These are phyloP conservation scores for Megaceryle alcyon DNA, from an alignment of 2,797 vertebrate genomes.

Conservation along the genomic window DNA sequence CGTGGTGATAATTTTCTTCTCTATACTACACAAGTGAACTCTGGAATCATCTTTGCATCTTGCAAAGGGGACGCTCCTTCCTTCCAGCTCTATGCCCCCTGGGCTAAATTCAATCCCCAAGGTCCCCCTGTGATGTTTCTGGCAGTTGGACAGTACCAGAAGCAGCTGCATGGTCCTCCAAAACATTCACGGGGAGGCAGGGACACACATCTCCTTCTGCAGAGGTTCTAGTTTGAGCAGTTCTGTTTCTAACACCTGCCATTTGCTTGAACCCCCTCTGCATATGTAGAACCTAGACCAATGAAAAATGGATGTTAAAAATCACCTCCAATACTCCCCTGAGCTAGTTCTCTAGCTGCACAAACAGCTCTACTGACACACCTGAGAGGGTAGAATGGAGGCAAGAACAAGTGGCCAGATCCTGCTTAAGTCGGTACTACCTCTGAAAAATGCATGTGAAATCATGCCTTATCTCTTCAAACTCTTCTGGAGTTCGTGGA, in stretches of 20 bases:
- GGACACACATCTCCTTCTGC: background rate
- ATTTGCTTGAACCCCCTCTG: background rate
- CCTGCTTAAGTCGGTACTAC: background rate
- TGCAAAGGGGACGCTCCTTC: background rate
- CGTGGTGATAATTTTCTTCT: background rate
- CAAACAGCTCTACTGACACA: constrained; percentile 23
- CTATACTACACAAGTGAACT: background rate
- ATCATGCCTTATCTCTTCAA: constrained; percentile 45
- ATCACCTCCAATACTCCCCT: background rate
- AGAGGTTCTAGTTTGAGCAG: background rate
- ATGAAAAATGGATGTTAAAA: background rate
- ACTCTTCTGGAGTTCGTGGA: background rate
- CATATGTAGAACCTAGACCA: accelerated
- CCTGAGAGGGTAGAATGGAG: background rate
- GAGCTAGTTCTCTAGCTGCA: background rate
- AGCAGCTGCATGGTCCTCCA: background rate
- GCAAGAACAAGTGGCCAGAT: constrained; percentile 22
- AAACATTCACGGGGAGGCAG: background rate
- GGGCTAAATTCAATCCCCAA: background rate
- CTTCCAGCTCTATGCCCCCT: background rate
- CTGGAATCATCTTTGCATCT: background rate
- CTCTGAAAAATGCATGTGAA: constrained; percentile 37
- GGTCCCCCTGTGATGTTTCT: background rate
- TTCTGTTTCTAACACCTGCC: background rate
- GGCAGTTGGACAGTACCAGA: background rate